Percentiles rank a stretch among this genome's conserved stretches.
Evolutionary conservation across 1,140 invertebrate species (phyloP).

Genomic region (Leptestheria dahalacensis): DNA sequence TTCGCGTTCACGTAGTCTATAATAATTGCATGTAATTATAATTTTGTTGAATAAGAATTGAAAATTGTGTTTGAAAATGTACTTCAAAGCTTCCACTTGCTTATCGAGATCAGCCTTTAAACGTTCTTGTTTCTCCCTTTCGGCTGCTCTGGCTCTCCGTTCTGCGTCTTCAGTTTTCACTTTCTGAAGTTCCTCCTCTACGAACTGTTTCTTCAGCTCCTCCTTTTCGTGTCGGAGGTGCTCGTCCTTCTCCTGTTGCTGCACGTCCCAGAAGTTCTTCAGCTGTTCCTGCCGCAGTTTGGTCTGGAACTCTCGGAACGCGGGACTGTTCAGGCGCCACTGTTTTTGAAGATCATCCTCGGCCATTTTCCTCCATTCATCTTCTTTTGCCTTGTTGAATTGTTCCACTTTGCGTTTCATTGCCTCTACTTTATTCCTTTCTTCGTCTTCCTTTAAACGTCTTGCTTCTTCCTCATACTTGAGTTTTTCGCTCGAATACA

Average conservation of each 20-base stretch:
- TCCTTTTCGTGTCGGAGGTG: not conserved
- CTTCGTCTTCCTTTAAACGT: not conserved
- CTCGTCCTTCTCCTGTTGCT: not conserved
- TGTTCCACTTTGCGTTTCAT: slow-evolving; percentile 6
- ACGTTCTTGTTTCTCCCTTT: not conserved
- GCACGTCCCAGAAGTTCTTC: not conserved
- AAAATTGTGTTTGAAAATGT: not conserved
- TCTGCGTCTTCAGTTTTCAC: not conserved
- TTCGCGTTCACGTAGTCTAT: not conserved
- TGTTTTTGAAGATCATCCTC: not conserved
- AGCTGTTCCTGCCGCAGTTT: not conserved
- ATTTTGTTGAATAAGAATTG: not conserved
- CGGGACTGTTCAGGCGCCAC: not conserved
- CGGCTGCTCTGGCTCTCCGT: not conserved
- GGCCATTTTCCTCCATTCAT: not conserved
- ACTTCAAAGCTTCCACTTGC: not conserved
- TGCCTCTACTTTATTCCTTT: not conserved
- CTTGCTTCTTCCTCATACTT: not conserved
- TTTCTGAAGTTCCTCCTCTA: not conserved
- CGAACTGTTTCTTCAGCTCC: not conserved
- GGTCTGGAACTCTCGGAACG: not conserved
- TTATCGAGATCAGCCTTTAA: not conserved
- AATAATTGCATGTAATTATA: not conserved
- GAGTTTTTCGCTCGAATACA: not conserved
- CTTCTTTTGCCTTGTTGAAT: not conserved